Evolutionary conservation across 2,113 vertebrate species (phyloP).

Genomic region (Pseudonaja textilis): DNA sequence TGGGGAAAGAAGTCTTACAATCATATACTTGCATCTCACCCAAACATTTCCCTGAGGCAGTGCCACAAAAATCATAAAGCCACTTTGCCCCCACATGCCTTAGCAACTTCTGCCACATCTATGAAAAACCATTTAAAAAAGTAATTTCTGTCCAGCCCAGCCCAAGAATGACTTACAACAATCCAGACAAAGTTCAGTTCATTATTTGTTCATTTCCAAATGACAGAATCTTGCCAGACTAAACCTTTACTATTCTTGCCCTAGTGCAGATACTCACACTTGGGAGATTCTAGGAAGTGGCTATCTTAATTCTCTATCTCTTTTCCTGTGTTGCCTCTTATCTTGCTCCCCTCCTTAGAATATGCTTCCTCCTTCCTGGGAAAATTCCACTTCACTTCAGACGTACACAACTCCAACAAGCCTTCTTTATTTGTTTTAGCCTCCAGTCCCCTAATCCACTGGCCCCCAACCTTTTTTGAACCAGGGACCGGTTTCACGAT

Average conservation of each 20-base stretch:
- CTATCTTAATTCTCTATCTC: no score
- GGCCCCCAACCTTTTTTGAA: no score
- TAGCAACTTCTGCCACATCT: neutral
- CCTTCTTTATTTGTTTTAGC: no score
- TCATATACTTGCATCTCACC: neutral
- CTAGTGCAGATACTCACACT: neutral
- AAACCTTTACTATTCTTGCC: neutral
- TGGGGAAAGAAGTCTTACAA: neutral
- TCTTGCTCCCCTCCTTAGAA: no score
- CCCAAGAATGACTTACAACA: neutral
- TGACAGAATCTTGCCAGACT: neutral
- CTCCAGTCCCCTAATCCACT: no score
- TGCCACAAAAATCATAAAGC: neutral
- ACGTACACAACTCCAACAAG: no score
- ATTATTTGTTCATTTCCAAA: neutral
- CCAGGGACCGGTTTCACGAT: no score
- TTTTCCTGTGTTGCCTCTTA: no score
- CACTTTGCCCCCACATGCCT: neutral
- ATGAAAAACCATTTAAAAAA: neutral
- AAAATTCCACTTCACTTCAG: no score
- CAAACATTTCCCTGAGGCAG: neutral
- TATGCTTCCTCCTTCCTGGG: no score
- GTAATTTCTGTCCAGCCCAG: neutral
- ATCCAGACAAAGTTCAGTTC: neutral
- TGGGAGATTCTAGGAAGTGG: neutral